A percentile compares a stretch with the other conserved stretches of the same genome.
Evolutionary conservation across 1,140 invertebrate species (phyloP).

Genomic region (Brachionus plicatilis): DNA sequence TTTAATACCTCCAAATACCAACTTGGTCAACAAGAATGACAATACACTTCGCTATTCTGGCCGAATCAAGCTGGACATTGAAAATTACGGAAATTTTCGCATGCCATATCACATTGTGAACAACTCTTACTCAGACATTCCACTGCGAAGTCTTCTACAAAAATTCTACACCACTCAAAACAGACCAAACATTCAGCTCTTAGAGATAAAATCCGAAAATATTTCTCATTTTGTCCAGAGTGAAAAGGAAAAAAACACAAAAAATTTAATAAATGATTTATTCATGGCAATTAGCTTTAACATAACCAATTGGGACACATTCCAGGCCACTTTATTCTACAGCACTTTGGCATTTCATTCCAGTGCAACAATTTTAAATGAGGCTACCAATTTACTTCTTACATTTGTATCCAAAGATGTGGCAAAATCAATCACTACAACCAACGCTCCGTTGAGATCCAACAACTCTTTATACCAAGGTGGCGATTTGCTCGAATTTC

Average conservation of each 20-base stretch:
- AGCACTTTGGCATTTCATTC: conserved; percentile 38
- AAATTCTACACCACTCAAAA: conserved; percentile 16
- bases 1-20: not conserved
- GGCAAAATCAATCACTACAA: not conserved
- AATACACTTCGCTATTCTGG: not conserved
- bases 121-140: not conserved
- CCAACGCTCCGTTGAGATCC: not conserved
- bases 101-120: conserved; percentile 6
- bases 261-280: not conserved
- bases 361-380: not conserved
- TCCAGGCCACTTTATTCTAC: conserved; percentile 22
- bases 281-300: conserved; percentile 12
- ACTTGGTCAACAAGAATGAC: conserved; percentile 1
- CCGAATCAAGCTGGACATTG: not conserved
- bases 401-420: conserved; percentile 8
- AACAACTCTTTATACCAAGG: conserved; percentile 14
- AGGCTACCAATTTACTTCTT: conserved; percentile 8
- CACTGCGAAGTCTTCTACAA: not conserved
- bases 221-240: not conserved
- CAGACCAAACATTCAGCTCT: not conserved
- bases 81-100: conserved; percentile 17
- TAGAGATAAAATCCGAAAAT: not conserved
- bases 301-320: not conserved
- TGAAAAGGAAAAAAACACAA: not conserved
- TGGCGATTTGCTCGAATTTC: not conserved